phyloP scores from a whole-genome alignment of 1,140 invertebrate species.

The Reticulitermes speratus region DNA sequence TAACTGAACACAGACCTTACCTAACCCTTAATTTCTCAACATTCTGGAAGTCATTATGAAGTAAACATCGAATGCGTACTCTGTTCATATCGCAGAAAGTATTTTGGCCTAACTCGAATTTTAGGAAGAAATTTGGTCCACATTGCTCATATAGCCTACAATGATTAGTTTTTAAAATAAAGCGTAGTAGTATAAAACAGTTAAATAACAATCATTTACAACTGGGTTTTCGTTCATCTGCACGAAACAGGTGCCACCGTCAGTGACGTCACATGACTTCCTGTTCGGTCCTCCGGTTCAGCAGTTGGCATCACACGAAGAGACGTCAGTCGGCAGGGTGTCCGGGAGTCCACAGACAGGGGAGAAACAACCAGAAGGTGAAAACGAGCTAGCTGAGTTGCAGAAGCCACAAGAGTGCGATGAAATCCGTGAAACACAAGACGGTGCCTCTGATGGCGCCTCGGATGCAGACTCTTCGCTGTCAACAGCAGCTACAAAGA shows the following conservation, averaged over 20 bases:
- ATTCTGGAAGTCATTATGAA: too few species aligned
- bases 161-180: too few species aligned
- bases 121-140: too few species aligned
- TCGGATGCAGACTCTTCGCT: neutral
- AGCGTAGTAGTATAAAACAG: too few species aligned
- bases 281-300: neutral
- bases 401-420: neutral
- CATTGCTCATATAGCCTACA: too few species aligned
- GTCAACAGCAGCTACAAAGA: slow-evolving; percentile 63
- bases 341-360: neutral
- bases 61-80: too few species aligned
- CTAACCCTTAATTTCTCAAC: too few species aligned
- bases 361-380: neutral
- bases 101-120: too few species aligned
- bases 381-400: neutral
- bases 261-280: neutral
- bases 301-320: neutral
- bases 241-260: neutral
- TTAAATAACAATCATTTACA: too few species aligned
- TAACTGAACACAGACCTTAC: too few species aligned
- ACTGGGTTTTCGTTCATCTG: neutral
- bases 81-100: too few species aligned
- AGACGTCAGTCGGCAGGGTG: neutral
- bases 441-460: neutral
- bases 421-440: neutral